Evolutionary conservation across 2,888 invertebrate species (phyloP), one percentile per base, ranked within the genome.

Genomic region (Pterostichus madidus): DNA sequence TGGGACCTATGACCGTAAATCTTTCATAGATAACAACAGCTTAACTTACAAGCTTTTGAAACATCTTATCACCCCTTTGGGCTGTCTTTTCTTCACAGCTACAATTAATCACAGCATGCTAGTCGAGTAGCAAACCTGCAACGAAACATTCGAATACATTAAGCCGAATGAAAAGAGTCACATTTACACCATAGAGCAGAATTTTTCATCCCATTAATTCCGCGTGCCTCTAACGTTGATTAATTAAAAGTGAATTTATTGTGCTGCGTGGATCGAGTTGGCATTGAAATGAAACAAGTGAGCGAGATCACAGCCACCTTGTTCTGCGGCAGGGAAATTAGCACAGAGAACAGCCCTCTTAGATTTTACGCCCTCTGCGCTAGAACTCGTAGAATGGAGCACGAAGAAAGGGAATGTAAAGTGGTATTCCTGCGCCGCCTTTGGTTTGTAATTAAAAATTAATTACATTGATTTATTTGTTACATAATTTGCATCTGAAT

Each of bases 171-270:
- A 80, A 80, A 76, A 80, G 80, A 80, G 80, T 49, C 68, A 68
- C 64, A 79, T 80, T 49, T 49, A 80, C 52, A 59, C 78, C 24
- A 78, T 56, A 56, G 35, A 78, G 24, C 15, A 31, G 44, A 77
- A 77, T 77, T 80, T 68, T 80, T 80, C 80, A 46, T 52, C 13
- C 52, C 80, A 80, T 64, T 80, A 64, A 80, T 80, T 80, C 35
- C 52, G 68, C 35, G 44, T 52, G 68, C 61, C 52, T 68, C 68
- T 68, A 80, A 80, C 64, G 68, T 80, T 80, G 80, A 80, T 80
- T 80, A 80, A 80, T 80, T 80, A 80, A 64, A 80, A 49, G 80
- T 52, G 80, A 80, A 68, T 68, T 80, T 80, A 80, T 80, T 80
- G 49, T 80, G 80, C 59, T 24, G 59, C 64, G 44, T 44, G 68